phyloP scores from a whole-genome alignment of 2,797 vertebrate species.

The Alcedo atthis region DNA sequence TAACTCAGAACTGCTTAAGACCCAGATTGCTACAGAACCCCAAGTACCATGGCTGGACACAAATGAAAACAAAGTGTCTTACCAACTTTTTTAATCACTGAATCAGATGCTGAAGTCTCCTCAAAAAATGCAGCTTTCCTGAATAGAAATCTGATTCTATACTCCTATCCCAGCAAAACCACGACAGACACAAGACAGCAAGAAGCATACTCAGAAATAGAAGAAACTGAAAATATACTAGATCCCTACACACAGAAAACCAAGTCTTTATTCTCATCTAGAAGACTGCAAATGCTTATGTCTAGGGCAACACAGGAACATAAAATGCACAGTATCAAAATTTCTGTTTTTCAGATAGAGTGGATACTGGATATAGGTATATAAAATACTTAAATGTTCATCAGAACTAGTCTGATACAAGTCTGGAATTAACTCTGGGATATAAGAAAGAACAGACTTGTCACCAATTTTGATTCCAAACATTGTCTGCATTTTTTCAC shows the following conservation, averaged over 20 bases:
- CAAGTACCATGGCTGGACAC: no score
- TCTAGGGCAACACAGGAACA: neutral
- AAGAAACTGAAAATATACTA: neutral
- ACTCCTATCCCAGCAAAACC: neutral
- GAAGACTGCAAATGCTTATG: neutral
- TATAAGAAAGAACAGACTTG: neutral
- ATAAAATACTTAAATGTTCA: neutral
- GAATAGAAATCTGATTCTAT: neutral
- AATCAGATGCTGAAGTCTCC: neutral
- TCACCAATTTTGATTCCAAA: neutral
- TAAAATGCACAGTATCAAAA: neutral
- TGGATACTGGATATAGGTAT: neutral
- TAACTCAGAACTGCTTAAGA: no score
- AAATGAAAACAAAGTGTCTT: neutral
- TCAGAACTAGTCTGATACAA: neutral
- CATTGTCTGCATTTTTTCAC: neutral
- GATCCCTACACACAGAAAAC: neutral
- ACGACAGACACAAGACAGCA: neutral
- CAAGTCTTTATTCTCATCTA: neutral
- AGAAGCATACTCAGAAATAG: neutral
- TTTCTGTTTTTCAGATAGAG: neutral
- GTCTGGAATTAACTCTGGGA: neutral
- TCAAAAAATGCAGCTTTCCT: neutral
- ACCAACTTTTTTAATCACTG: neutral
- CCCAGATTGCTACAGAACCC: no score